These are phyloP conservation scores for Pyralis farinalis DNA, from an alignment of 2,888 invertebrate species.

Conservation along the genomic window DNA sequence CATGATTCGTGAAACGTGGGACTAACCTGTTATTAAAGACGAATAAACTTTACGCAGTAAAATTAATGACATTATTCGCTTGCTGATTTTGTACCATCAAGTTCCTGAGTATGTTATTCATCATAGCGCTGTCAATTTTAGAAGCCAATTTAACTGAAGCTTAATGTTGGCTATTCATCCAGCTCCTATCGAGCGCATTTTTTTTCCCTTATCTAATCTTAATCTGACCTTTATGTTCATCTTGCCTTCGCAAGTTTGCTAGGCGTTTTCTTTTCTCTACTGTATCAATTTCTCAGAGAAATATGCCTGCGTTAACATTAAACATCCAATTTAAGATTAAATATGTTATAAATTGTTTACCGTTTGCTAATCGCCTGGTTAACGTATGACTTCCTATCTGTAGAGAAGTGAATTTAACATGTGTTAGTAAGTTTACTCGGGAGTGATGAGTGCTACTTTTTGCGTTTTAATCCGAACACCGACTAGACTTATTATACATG, in stretches of 20 bases:
- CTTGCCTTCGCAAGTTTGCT: constrained; percentile 6
- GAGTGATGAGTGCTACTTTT: constrained; percentile 36
- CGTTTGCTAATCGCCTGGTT: constrained; percentile 17
- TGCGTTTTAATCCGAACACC: constrained; percentile 22
- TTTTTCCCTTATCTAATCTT: constrained; percentile 23
- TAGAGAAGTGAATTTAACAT: constrained; percentile 30
- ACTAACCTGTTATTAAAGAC: constrained; percentile 28
- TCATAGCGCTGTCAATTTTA: constrained; percentile 20
- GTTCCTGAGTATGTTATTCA: constrained; percentile 2
- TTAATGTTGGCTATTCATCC: constrained; percentile 30
- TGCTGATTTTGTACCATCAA: constrained; percentile 18
- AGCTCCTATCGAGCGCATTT: constrained; percentile 23
- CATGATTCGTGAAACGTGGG: constrained; percentile 26
- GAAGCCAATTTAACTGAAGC: constrained; percentile 31
- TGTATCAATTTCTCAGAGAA: neutral
- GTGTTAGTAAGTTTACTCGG: constrained; percentile 28
- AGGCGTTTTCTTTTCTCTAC: neutral
- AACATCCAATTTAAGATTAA: neutral
- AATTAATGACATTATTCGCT: constrained; percentile 21
- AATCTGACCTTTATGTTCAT: constrained; percentile 22
- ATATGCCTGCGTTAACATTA: neutral
- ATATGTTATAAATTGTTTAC: constrained; percentile 32
- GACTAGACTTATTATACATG: too few relatives aligned
- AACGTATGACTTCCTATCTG: constrained; percentile 31
- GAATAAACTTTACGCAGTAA: constrained; percentile 33